Evolutionary conservation across 2,113 vertebrate genomes (phyloP).

Genomic region (Sinosuthora webbiana): DNA sequence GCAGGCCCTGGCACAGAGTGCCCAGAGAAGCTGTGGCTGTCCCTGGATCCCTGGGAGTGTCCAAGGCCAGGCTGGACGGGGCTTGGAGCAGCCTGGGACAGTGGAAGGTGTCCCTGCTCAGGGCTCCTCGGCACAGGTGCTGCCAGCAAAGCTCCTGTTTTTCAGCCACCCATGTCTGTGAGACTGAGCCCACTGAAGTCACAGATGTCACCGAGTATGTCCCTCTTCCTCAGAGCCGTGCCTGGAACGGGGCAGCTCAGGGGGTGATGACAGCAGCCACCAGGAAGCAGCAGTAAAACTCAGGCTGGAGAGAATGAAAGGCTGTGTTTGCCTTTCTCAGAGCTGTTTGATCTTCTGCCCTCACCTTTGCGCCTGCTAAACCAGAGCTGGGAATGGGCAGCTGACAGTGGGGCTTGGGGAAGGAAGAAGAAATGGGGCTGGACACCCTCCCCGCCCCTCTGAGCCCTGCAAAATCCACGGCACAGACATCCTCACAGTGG

Average conservation of each 20-base stretch:
- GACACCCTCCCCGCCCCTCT: too few species aligned
- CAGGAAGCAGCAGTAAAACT: background rate
- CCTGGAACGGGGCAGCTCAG: background rate
- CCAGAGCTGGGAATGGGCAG: background rate
- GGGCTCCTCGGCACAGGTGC: background rate
- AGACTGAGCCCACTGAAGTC: background rate
- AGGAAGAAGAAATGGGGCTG: background rate
- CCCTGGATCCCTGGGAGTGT: background rate
- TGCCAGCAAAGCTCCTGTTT: background rate
- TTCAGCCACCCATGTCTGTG: background rate
- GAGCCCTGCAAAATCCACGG: background rate
- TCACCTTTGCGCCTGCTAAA: background rate
- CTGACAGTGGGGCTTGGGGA: rapidly evolving
- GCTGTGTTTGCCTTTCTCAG: constrained; percentile 23
- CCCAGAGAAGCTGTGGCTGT: background rate
- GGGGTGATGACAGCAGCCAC: background rate
- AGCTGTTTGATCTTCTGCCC: constrained; percentile 23
- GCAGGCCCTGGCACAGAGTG: background rate
- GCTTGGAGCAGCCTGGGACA: background rate
- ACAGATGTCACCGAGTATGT: background rate
- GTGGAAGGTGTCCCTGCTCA: background rate
- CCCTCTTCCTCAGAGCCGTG: background rate
- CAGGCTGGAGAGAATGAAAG: background rate
- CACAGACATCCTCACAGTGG: background rate
- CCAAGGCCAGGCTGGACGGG: background rate